Evolutionary conservation across 1,140 invertebrate species (phyloP), one percentile per base, ranked within the genome.

Genomic region (Cydia amplana): DNA sequence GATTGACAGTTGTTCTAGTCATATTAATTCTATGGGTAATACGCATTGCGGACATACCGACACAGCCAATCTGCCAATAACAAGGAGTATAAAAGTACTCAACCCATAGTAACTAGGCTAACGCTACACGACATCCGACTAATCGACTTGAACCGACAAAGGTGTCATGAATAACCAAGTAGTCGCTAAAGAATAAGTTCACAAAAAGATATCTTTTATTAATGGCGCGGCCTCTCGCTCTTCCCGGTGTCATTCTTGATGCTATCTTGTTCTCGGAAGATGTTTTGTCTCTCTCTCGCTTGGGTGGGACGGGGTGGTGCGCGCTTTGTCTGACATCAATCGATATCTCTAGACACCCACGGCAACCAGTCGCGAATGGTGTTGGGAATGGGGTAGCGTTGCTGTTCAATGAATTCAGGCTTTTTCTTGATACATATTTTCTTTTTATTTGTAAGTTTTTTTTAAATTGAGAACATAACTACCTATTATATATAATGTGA

Each of bases 261-360:
- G 83, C 87, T 89, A 91, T 91, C 89, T 91, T 91, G 82, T 91
- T 91, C 89, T 89, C 75, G 80, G 89, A 91, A 91, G 40, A 23
- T 74, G 28, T 75, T 78, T 23, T 76, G 75, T 87, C 85, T 79
- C 83, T 23, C 12, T 86, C 75, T 60, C 16, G 10, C 55, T 0
- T 28, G 43, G 18, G 20, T 51, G 75, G 73, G 40, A 43, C 14
- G 14, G 5, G 16, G 46, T 85, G 76, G 16, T 18, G 51, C 77
- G 49, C 74, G 87, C 87, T 73, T 80, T 77, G 65, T 88, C 80
- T 77, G 63, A 32, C 81, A 72, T 82, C 83, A 87, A 89, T 89
- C 86, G 84, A 90, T 89, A 86, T 77, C 86, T 73, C 80, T 83
- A 86, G 86, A 88, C 86, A 87, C 83, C 83, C 85, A 87, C 85